Evolutionary conservation across 2,888 invertebrate species (phyloP).

Genomic region (Sabatieria punctata): DNA sequence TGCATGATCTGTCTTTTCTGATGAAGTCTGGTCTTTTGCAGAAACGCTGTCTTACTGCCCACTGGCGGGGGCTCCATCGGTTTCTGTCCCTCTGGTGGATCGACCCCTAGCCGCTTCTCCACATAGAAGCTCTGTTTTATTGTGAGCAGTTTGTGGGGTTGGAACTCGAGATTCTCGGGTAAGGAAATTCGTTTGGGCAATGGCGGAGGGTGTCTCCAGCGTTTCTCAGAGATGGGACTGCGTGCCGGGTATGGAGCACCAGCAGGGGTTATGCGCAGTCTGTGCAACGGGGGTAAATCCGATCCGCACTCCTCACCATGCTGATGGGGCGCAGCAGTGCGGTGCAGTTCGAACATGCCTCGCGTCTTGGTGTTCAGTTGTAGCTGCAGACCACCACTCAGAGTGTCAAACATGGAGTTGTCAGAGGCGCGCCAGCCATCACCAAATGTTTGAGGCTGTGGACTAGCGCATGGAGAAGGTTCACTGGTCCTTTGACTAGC

Average conservation of each 20-base stretch:
- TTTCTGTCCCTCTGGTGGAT: too few relatives aligned
- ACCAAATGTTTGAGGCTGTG: conserved; percentile 21
- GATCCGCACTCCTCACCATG: not conserved
- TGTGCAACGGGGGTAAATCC: too few relatives aligned
- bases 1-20: too few relatives aligned
- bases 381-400: too few relatives aligned
- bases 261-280: too few relatives aligned
- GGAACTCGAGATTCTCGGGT: conserved; percentile 31
- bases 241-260: conserved; percentile 3
- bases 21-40: conserved; percentile 31
- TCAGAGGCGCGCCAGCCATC: conserved; percentile 37
- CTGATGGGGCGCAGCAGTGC: not conserved
- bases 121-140: conserved; percentile 33
- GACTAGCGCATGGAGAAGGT: conserved; percentile 9
- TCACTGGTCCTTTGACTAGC: too few relatives aligned
- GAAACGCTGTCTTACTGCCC: conserved; percentile 12
- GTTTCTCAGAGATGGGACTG: not conserved
- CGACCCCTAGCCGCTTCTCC: conserved; percentile 28
- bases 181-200: conserved; percentile 32
- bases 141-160: conserved; percentile 32
- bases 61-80: too few relatives aligned
- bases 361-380: conserved; percentile 10
- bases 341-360: conserved; percentile 11
- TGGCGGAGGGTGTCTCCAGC: conserved; percentile 16
- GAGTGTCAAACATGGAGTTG: conserved; percentile 20